A percentile compares a stretch with the other conserved stretches of the same genome.
phyloP scores from a whole-genome alignment of 2,113 vertebrate species.

The Hepsetus odoe region DNA sequence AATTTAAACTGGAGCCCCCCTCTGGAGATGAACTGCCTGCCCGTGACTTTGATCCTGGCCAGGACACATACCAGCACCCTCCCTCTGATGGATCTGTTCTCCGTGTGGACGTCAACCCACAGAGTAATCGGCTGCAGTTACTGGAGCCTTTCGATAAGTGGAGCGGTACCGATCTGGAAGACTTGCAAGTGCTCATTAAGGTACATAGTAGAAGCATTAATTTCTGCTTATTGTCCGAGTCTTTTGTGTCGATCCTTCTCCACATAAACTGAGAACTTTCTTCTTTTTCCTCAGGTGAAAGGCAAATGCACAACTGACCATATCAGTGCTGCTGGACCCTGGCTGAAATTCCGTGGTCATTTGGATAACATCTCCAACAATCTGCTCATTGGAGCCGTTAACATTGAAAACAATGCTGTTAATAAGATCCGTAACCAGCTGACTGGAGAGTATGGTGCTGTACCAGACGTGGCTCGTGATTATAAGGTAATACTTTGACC shows the following conservation, averaged over 20 bases:
- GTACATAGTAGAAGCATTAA: constrained; percentile 60
- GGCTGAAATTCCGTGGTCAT: constrained; percentile 98
- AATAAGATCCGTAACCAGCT: constrained; percentile 88
- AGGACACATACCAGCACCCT: constrained; percentile 96
- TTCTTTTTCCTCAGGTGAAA: constrained; percentile 81
- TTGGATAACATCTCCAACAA: constrained; percentile 99
- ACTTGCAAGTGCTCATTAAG: constrained; percentile 93
- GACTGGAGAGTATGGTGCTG: constrained; percentile 88
- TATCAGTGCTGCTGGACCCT: constrained; percentile 95
- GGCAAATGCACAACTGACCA: constrained; percentile 98
- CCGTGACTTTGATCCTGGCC: constrained; percentile 90
- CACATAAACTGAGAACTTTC: no score
- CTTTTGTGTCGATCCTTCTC: not conserved
- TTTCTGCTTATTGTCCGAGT: no score
- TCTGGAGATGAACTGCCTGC: constrained; percentile 88
- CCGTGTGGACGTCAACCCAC: constrained; percentile 86
- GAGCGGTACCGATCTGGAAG: constrained; percentile 85
- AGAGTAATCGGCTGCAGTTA: constrained; percentile 94
- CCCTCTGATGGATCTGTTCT: constrained; percentile 78
- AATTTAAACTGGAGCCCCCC: constrained; percentile 89
- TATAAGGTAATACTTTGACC: constrained; percentile 87
- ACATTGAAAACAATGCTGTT: constrained; percentile 88
- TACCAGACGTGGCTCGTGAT: constrained; percentile 93
- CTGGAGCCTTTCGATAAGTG: constrained; percentile 93
- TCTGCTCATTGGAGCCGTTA: constrained; percentile 93